Base-by-base conservation (phyloP, 2,888 invertebrate species). In the Sepiola atlantica region DNA sequence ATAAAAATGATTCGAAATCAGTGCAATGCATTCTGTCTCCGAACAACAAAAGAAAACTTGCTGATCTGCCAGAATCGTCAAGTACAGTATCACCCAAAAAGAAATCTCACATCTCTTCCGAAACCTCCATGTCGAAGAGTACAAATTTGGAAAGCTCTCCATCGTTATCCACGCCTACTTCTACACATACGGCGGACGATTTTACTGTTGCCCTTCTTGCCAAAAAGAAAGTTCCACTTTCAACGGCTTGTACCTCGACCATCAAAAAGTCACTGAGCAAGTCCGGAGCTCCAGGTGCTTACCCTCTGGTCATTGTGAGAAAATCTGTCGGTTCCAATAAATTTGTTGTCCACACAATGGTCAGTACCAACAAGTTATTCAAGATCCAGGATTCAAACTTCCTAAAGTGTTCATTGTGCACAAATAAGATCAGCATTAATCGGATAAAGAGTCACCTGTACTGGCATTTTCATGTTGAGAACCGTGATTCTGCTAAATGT, bases 401-500 rank as follows among this genome's bases (percentile, higher is more conserved):
- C n/a, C 12, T 77, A 77, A 32, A 12, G 16, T 77, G 77, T 77
- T 77, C 77, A 16, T 77, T 77, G 77, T 77, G 77, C 14, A 14
- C 77, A 32, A 32, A n/a, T 16, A 77, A n/a, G 32, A 32, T 77
- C 32, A n/a, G 32, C 4, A 32, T n/a, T 3, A 21, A 77, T 77
- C 18, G 12, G n/a, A 77, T 77, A 12, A 77, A 32, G n/a, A 32
- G 32, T 77, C 77, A 77, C n/a, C 32, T 77, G n/a, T 77, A 77
- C 77, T 77, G 77, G 77, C 77, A 77, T 77, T 77, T 77, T 77
- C 77, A 77, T 77, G 77, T 77, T 16, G 77, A 77, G 77, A 77
- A 77, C 32, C 77, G 77, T n/a, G n/a, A 77, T 77, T 77, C 77
- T 32, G 10, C 77, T 4, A 10, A 77, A 6, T 77, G 77, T 77